These are phyloP conservation scores for Microcebus jonahi DNA, from an alignment of 2,113 vertebrate genomes.

Conservation along the genomic window DNA sequence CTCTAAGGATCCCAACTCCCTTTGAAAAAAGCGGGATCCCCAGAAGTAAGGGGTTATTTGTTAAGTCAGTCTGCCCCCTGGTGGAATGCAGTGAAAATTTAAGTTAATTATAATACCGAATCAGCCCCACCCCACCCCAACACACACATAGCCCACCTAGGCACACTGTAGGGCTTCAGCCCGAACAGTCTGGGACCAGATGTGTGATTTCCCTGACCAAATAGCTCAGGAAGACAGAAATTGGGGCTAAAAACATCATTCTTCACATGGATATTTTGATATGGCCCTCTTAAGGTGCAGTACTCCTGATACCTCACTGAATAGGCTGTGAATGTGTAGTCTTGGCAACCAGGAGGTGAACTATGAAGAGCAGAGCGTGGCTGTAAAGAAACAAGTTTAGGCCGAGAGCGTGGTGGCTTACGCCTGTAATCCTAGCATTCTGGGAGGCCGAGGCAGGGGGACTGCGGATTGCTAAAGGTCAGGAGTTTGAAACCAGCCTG, in stretches of 20 bases:
- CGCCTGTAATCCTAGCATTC: too few relatives aligned
- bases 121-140: too few relatives aligned
- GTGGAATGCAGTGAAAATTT: background rate
- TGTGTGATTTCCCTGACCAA: background rate
- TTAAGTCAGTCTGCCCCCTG: conserved; percentile 56
- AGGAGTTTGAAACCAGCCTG: too few relatives aligned
- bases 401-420: too few relatives aligned
- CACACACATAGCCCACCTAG: background rate
- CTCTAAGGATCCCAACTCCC: background rate
- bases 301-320: background rate
- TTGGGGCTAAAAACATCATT: background rate
- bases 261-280: background rate
- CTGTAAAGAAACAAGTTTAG: background rate
- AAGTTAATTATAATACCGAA: background rate
- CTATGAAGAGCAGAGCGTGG: background rate
- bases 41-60: too few relatives aligned
- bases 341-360: background rate
- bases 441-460: too few relatives aligned
- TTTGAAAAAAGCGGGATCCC: conserved; percentile 5
- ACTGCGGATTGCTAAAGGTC: too few relatives aligned
- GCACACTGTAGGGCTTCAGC: background rate
- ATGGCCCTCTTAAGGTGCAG: background rate
- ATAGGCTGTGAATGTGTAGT: background rate
- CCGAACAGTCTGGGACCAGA: background rate
- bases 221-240: background rate